A percentile compares a stretch with the other conserved stretches of the same genome.
Evolutionary conservation across 2,888 invertebrate species (phyloP).

Genomic region (Drosophila mulleri): DNA sequence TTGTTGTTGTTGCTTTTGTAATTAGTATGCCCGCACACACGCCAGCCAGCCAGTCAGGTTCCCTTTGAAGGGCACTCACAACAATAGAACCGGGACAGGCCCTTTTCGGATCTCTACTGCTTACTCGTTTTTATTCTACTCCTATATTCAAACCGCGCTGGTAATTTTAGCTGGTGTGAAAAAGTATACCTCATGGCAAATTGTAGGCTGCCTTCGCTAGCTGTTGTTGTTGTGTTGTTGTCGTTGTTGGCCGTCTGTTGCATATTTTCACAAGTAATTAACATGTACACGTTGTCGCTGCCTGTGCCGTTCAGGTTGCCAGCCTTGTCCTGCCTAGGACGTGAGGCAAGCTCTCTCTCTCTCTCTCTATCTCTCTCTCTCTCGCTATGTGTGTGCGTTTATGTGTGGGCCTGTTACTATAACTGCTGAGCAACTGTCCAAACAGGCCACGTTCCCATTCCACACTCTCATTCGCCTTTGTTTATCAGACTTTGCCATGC

Average conservation of each 20-base stretch:
- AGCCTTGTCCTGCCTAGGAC: conserved; percentile 50
- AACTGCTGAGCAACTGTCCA: conserved; percentile 67
- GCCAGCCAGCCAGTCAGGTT: conserved; percentile 8
- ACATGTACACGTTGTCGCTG: conserved; percentile 70
- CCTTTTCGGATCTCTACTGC: conserved; percentile 25
- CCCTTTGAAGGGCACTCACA: conserved; percentile 18
- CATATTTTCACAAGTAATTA: conserved; percentile 80
- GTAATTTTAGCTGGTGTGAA: conserved; percentile 72
- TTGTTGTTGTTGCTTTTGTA: conserved; percentile 53
- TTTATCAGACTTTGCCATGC: conserved; percentile 51
- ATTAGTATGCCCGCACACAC: conserved; percentile 73
- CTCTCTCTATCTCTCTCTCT: conserved; percentile 1
- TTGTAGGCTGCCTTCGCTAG: conserved; percentile 43
- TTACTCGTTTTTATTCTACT: neutral
- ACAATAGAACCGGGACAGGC: conserved; percentile 16
- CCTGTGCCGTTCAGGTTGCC: conserved; percentile 30
- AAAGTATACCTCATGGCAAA: conserved; percentile 70
- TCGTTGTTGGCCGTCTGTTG: conserved; percentile 63
- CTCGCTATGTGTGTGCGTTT: conserved; percentile 9
- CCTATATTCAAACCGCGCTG: conserved; percentile 16
- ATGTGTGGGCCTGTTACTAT: conserved; percentile 16
- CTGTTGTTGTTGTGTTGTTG: conserved; percentile 4
- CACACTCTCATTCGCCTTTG: conserved; percentile 35
- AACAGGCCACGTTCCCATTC: conserved; percentile 53
- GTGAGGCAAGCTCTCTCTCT: conserved; percentile 12